phyloP scores from a whole-genome alignment of 2,113 vertebrate genomes.

The Podarcis muralis region DNA sequence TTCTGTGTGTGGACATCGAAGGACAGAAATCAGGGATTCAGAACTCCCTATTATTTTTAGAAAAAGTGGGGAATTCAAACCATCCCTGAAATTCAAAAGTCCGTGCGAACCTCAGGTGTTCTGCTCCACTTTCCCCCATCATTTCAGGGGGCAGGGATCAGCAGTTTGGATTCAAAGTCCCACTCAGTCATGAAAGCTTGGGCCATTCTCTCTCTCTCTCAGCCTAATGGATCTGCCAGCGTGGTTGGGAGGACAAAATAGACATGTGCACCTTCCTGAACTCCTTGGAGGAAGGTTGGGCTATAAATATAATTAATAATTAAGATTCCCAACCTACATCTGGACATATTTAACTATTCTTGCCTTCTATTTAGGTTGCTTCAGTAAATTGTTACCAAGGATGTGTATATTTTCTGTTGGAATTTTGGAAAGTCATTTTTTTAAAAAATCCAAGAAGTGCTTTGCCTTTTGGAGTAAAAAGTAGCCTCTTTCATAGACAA shows the following conservation, averaged over 20 bases:
- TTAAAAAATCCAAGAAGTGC: neutral
- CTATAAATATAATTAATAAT: neutral
- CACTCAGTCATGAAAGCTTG: neutral
- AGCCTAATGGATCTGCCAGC: neutral
- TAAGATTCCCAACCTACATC: neutral
- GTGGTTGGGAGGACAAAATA: neutral
- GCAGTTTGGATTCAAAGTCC: neutral
- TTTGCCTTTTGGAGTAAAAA: slow-evolving; percentile 38
- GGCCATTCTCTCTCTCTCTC: neutral
- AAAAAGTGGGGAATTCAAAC: too few relatives aligned
- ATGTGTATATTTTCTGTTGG: neutral
- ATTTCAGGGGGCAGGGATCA: neutral
- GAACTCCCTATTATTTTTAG: too few relatives aligned
- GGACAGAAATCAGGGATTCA: neutral
- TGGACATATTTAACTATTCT: neutral
- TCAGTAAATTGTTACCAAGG: neutral
- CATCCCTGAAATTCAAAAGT: neutral
- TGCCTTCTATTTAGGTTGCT: neutral
- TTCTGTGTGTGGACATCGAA: neutral
- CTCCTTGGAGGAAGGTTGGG: neutral
- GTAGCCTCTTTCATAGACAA: slow-evolving; percentile 42
- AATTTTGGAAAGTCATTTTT: neutral
- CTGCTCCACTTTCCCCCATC: neutral
- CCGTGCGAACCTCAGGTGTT: neutral
- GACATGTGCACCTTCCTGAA: neutral